phyloP scores from a whole-genome alignment of 1,140 invertebrate genomes.

The Lordiphosa mommai region DNA sequence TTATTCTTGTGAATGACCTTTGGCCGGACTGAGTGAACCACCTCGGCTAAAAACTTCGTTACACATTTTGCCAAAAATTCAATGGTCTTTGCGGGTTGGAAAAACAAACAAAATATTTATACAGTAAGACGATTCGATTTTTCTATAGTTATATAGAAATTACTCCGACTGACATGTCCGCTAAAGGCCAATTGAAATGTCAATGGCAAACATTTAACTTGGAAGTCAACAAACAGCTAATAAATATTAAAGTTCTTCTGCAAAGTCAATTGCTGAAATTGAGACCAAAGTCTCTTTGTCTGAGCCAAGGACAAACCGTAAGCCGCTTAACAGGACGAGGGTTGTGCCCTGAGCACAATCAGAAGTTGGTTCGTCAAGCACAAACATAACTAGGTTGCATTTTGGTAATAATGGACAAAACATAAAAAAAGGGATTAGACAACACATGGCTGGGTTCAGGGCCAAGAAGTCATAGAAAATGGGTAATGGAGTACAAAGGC shows the following conservation, averaged over 20 bases:
- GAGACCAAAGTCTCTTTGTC: conserved; percentile 27
- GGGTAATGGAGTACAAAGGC: conserved; percentile 59
- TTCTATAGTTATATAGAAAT: too few species aligned
- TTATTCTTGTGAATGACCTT: too few species aligned
- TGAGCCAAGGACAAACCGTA: conserved; percentile 18
- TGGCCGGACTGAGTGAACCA: too few species aligned
- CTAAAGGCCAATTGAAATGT: conserved; percentile 36
- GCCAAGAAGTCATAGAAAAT: conserved; percentile 67
- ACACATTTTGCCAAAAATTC: conserved; percentile 78
- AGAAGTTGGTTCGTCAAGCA: conserved; percentile 40
- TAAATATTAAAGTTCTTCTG: conserved; percentile 53
- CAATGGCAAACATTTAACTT: conserved; percentile 39
- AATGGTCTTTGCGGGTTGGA: conserved; percentile 47
- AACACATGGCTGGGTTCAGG: conserved; percentile 17
- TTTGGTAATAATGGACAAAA: conserved; percentile 45
- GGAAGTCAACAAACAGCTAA: conserved; percentile 34
- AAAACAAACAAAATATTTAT: conserved; percentile 23
- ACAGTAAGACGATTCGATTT: not conserved
- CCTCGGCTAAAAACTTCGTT: too few species aligned
- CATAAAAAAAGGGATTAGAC: conserved; percentile 59
- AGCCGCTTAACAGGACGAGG: conserved; percentile 48
- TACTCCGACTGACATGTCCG: too few species aligned
- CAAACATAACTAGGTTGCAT: conserved; percentile 67
- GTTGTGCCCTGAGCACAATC: not conserved
- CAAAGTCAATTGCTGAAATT: conserved; percentile 57